phyloP scores from a whole-genome alignment of 2,797 vertebrate genomes.

The Sebastolobus alascanus region DNA sequence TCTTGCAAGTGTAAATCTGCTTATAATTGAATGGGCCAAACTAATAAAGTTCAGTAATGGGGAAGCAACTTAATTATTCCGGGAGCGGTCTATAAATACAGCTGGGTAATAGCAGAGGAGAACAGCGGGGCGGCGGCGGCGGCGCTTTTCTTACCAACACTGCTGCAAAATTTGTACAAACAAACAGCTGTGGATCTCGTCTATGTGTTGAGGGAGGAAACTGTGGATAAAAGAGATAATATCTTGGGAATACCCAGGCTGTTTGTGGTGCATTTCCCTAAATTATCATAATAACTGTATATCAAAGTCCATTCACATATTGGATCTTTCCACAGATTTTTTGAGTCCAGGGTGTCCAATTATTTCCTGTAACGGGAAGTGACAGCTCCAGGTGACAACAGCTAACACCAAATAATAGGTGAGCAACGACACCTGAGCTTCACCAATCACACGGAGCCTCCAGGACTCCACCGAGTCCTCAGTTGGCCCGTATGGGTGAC shows the following conservation, averaged over 20 bases:
- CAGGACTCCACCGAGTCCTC: conserved; percentile 18
- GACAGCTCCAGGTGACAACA: conserved; percentile 26
- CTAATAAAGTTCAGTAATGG: conserved; percentile 45
- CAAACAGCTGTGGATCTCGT: conserved; percentile 4
- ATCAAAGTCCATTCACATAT: background rate
- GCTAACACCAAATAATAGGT: conserved; percentile 28
- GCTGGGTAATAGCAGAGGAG: conserved; percentile 36
- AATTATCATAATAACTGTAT: background rate
- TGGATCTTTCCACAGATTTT: background rate
- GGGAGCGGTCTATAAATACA: conserved; percentile 49
- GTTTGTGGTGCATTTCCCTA: background rate
- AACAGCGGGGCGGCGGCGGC: conserved; percentile 9
- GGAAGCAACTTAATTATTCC: conserved; percentile 49
- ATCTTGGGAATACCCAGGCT: background rate
- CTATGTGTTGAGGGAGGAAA: background rate
- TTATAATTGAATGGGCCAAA: conserved; percentile 44
- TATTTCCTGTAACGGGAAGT: background rate
- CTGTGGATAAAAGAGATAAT: background rate
- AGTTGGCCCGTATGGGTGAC: conserved; percentile 30
- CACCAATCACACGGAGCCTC: conserved; percentile 3
- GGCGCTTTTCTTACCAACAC: conserved; percentile 4
- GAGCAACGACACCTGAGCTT: conserved; percentile 21
- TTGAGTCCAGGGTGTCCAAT: background rate
- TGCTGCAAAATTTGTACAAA: conserved; percentile 25
- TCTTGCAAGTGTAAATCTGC: conserved; percentile 26